Conservation (phyloP, 2,797 vertebrate genomes). For the Pipistrellus nathusii region DNA sequence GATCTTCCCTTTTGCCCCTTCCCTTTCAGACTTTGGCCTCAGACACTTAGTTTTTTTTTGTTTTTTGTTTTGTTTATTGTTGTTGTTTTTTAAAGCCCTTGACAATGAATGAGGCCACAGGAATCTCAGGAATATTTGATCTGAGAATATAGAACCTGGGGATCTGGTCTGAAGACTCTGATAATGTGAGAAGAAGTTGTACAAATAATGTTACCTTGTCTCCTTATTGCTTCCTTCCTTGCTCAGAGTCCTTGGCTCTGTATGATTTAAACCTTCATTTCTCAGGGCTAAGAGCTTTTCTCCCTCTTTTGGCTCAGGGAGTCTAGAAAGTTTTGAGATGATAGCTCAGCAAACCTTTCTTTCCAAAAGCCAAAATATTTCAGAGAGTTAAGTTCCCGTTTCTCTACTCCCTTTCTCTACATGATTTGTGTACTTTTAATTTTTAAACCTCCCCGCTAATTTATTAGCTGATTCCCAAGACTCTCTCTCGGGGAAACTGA, state of each 20-base stretch:
- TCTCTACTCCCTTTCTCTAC: slow-evolving; percentile 3
- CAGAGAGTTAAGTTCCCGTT: not conserved
- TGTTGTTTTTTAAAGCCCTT: not conserved
- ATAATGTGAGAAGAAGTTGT: not conserved
- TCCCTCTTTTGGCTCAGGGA: not conserved
- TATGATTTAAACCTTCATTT: not conserved
- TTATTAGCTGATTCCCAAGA: not conserved
- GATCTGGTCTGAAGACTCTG: not conserved
- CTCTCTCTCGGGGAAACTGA: not conserved
- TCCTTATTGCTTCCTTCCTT: not conserved
- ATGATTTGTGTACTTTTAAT: not conserved
- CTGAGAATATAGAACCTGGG: not conserved
- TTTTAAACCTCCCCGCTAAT: not conserved
- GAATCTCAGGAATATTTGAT: not conserved
- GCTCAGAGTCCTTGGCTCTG: not conserved
- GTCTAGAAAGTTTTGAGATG: slow-evolving; percentile 54
- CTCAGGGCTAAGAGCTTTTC: not conserved
- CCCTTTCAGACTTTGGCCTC: not conserved
- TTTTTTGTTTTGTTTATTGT: no score
- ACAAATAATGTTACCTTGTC: not conserved
- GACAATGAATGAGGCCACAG: not conserved
- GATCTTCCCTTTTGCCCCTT: not conserved
- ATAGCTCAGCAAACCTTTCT: not conserved
- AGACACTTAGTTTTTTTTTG: not conserved
- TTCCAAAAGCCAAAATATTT: not conserved